These are phyloP conservation scores for Boulengeromyrus knoepffleri DNA, from an alignment of 2,113 vertebrate species.

Conservation along the genomic window DNA sequence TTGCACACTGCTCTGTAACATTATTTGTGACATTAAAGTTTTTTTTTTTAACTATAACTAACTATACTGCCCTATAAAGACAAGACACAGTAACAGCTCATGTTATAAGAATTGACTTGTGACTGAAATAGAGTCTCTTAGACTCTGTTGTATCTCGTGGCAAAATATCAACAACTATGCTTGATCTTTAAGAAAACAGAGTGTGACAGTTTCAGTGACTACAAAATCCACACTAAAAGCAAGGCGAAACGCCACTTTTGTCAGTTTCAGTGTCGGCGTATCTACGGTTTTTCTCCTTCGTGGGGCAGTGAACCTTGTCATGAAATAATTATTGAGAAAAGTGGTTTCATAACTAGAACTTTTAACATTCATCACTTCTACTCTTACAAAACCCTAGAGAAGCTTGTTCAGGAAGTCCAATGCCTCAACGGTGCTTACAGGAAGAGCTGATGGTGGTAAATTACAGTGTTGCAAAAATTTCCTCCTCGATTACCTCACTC, in stretches of 20 bases:
- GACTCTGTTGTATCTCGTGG: background rate
- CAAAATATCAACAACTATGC: background rate
- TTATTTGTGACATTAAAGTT: background rate
- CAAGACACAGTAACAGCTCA: background rate
- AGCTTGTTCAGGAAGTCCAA: conserved; percentile 50
- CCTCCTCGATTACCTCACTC: conserved; percentile 1
- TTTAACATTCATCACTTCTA: background rate
- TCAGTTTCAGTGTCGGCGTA: background rate
- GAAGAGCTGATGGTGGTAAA: conserved; percentile 41
- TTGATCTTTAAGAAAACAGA: background rate
- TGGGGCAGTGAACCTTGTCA: background rate
- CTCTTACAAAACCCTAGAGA: conserved; percentile 40
- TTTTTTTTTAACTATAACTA: background rate
- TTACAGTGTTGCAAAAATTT: conserved; percentile 37
- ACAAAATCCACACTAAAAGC: background rate
- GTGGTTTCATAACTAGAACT: background rate
- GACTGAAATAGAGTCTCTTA: background rate
- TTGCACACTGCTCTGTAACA: background rate
- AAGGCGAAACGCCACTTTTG: background rate
- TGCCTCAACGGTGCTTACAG: conserved; percentile 21
- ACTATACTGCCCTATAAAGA: no score
- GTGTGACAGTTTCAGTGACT: background rate
- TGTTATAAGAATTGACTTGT: background rate
- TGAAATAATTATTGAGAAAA: background rate
- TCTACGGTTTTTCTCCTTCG: background rate